A percentile compares a stretch with the other conserved stretches of the same genome.
Conservation (phyloP, 2,797 vertebrate species). For the Centroberyx gerrardi region DNA sequence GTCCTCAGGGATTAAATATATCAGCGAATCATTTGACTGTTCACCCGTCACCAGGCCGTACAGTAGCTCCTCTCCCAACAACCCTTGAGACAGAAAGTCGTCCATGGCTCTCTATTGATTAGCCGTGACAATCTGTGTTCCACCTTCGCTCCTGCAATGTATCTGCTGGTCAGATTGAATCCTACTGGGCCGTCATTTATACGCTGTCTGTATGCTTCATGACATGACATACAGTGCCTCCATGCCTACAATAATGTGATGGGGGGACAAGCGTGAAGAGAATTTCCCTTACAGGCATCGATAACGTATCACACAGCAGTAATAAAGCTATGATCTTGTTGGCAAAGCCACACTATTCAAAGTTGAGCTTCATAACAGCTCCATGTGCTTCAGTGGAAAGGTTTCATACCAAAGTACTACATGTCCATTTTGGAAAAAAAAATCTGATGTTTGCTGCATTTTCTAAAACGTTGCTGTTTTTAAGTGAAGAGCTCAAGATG, state of each 20-base stretch:
- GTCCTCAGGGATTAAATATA: constrained; percentile 79
- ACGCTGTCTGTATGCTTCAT: constrained; percentile 21
- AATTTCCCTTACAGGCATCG: constrained; percentile 50
- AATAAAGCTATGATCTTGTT: constrained; percentile 59
- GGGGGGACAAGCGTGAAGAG: constrained; percentile 13
- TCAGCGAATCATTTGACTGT: constrained; percentile 66
- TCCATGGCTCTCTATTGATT: constrained; percentile 57
- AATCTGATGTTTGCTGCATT: no score
- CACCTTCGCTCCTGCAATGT: constrained; percentile 34
- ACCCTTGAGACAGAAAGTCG: constrained; percentile 33
- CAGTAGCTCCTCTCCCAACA: constrained; percentile 49
- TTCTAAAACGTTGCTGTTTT: no score
- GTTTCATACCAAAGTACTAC: no score
- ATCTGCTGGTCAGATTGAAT: constrained; percentile 22
- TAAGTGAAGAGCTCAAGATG: no score
- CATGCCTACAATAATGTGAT: constrained; percentile 22
- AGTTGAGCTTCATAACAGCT: no score
- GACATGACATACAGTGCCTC: constrained; percentile 13
- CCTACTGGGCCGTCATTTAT: constrained; percentile 15
- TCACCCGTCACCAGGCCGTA: constrained; percentile 36
- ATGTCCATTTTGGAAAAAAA: no score
- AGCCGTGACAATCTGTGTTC: constrained; percentile 28
- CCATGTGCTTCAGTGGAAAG: no score
- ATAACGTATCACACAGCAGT: constrained; percentile 34
- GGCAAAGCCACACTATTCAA: constrained; percentile 14